These are phyloP conservation scores for Marisa cornuarietis DNA, from an alignment of 1,140 invertebrate species.

Conservation along the genomic window DNA sequence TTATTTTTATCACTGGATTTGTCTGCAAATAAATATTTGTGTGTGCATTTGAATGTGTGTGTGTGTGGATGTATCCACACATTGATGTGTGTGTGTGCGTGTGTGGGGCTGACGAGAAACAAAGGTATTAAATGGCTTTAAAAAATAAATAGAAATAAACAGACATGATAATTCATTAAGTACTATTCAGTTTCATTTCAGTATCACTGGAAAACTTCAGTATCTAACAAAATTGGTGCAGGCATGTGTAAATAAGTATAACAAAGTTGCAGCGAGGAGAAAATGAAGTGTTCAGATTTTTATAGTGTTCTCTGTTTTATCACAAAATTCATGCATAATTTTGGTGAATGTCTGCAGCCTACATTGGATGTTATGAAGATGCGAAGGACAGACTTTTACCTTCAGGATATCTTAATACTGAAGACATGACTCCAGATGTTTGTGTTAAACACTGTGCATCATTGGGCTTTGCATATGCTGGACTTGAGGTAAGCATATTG, in stretches of 20 bases:
- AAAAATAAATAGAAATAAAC: too few relatives aligned
- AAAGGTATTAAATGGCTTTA: too few relatives aligned
- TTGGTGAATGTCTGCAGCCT: conserved; percentile 28
- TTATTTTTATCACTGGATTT: neutral
- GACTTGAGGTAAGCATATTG: conserved; percentile 35
- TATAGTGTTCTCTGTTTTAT: too few relatives aligned
- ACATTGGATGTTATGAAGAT: conserved; percentile 47
- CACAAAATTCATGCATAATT: too few relatives aligned
- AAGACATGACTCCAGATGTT: conserved; percentile 29
- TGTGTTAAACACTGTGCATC: conserved; percentile 34
- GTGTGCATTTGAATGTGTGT: neutral
- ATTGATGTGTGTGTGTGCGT: neutral
- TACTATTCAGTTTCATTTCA: too few relatives aligned
- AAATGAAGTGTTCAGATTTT: too few relatives aligned
- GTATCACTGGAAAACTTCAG: too few relatives aligned
- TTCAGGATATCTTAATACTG: neutral
- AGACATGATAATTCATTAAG: too few relatives aligned
- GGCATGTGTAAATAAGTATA: too few relatives aligned
- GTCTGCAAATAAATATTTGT: neutral
- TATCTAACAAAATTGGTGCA: too few relatives aligned
- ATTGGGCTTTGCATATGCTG: conserved; percentile 38
- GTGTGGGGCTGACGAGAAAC: neutral
- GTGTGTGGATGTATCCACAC: neutral
- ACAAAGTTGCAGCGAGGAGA: too few relatives aligned
- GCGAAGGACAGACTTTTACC: conserved; percentile 35